A percentile compares a stretch with the other conserved stretches of the same genome.
phyloP scores from a whole-genome alignment of 1,140 invertebrate genomes.

The Sinella curviseta region DNA sequence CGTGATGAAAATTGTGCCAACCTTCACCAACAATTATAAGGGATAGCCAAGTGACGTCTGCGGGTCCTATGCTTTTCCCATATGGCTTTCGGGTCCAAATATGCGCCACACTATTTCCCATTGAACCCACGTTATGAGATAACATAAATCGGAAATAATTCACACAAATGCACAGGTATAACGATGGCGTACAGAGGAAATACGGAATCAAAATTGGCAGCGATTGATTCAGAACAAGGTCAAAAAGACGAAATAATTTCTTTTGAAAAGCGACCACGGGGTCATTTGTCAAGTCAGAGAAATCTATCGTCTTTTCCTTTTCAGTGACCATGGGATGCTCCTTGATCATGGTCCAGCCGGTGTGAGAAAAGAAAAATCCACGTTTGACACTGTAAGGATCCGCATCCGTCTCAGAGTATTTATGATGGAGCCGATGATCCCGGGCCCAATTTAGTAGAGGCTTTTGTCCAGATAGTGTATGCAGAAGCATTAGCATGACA shows the following conservation, averaged over 20 bases:
- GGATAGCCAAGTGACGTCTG: conserved; percentile 12
- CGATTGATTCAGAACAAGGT: conserved; percentile 79
- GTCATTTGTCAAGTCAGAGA: conserved; percentile 80
- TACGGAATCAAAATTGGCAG: conserved; percentile 73
- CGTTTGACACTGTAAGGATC: conserved; percentile 72
- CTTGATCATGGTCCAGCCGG: conserved; percentile 87
- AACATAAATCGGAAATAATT: conserved; percentile 79
- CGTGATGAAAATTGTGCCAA: conserved; percentile 15
- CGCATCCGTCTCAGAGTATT: conserved; percentile 67
- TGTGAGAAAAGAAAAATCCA: conserved; percentile 96
- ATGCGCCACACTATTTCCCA: conserved; percentile 72
- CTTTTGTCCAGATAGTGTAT: conserved; percentile 64
- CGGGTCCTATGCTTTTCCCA: conserved; percentile 54
- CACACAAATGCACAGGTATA: conserved; percentile 80
- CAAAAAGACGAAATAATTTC: conserved; percentile 76
- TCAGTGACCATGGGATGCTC: conserved; percentile 87
- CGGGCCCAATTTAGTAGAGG: conserved; percentile 65
- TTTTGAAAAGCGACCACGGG: conserved; percentile 80
- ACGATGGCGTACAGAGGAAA: conserved; percentile 70
- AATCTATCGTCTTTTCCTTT: conserved; percentile 77
- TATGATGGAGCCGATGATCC: conserved; percentile 68
- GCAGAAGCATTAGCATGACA: conserved; percentile 66
- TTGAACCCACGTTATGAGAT: conserved; percentile 67
- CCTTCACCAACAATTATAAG: conserved; percentile 13
- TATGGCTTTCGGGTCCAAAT: conserved; percentile 67